phyloP scores from a whole-genome alignment of 2,888 invertebrate genomes.

The Dasypolia templi region DNA sequence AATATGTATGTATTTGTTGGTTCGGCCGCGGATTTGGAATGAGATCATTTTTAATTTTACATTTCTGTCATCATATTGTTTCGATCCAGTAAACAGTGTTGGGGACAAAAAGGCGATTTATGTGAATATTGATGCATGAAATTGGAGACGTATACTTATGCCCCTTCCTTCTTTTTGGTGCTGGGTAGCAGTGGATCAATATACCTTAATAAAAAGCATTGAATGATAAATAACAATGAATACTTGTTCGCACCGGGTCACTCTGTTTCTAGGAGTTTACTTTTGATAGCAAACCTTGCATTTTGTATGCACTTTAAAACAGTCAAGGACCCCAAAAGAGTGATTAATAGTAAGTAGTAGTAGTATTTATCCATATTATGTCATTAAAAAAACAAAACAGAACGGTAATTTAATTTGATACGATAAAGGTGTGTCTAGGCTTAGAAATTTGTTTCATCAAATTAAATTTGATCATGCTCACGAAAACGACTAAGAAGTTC shows the following conservation, averaged over 20 bases:
- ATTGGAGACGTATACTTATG: not conserved
- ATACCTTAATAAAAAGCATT: not conserved
- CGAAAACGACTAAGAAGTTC: constrained; percentile 14
- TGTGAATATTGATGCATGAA: not conserved
- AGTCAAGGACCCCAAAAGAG: not conserved
- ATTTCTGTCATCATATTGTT: constrained; percentile 11
- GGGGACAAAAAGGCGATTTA: not conserved
- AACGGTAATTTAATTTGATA: not conserved
- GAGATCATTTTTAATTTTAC: constrained; percentile 40
- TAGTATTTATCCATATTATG: not conserved
- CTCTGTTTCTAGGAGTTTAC: not conserved
- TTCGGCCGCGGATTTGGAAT: constrained; percentile 21
- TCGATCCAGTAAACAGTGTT: constrained; percentile 3
- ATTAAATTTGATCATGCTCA: constrained; percentile 7
- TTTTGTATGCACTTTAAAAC: not conserved
- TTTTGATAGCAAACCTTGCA: not conserved
- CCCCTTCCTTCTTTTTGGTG: not conserved
- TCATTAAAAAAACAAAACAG: not conserved
- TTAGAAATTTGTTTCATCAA: not conserved
- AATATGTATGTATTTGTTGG: constrained; percentile 7
- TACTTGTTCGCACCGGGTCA: not conserved
- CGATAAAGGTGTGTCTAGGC: not conserved
- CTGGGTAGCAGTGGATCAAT: not conserved
- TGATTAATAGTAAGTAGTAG: not conserved
- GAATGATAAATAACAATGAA: not conserved